Percentiles rank a stretch among this genome's conserved stretches.
phyloP scores from a whole-genome alignment of 2,797 vertebrate species.

The Ispidina lecontei region DNA sequence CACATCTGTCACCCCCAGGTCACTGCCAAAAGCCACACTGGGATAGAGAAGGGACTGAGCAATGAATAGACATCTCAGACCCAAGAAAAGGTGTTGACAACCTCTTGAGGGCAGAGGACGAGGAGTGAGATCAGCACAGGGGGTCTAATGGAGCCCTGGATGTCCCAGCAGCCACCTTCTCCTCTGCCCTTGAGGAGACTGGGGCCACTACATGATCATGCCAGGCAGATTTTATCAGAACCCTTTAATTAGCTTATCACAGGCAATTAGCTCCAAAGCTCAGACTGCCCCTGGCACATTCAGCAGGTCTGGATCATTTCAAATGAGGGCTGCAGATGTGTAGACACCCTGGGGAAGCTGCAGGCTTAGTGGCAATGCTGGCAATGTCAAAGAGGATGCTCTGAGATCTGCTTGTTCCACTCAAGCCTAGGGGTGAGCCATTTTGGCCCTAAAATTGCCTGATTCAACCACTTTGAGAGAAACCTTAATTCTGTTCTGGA shows the following conservation, averaged over 20 bases:
- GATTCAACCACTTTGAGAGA: not conserved
- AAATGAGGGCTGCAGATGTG: not conserved
- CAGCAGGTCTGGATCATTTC: not conserved
- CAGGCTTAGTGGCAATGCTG: rapidly evolving
- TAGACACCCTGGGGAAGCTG: rapidly evolving
- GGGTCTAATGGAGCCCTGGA: not conserved
- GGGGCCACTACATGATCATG: not conserved
- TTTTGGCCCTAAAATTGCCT: not conserved
- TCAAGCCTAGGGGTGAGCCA: not conserved
- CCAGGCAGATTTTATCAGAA: constrained; percentile 67
- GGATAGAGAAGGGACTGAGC: not conserved
- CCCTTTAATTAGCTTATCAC: constrained; percentile 53
- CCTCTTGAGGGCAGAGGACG: not conserved
- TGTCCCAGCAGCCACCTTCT: not conserved
- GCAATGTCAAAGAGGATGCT: not conserved
- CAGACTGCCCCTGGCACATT: constrained; percentile 52
- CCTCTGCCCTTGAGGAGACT: not conserved
- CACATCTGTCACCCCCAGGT: not conserved
- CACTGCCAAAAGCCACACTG: not conserved
- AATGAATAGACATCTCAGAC: not conserved
- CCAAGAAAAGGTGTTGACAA: not conserved
- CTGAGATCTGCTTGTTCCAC: not conserved
- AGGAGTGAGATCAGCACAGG: not conserved
- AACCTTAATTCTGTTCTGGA: not conserved
- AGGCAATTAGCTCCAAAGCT: constrained; percentile 76